Evolutionary conservation across 64 coral and sea anemone genomes (phyloP), one percentile per base, ranked within the genome.

Genomic region (Montipora efflorescens): DNA sequence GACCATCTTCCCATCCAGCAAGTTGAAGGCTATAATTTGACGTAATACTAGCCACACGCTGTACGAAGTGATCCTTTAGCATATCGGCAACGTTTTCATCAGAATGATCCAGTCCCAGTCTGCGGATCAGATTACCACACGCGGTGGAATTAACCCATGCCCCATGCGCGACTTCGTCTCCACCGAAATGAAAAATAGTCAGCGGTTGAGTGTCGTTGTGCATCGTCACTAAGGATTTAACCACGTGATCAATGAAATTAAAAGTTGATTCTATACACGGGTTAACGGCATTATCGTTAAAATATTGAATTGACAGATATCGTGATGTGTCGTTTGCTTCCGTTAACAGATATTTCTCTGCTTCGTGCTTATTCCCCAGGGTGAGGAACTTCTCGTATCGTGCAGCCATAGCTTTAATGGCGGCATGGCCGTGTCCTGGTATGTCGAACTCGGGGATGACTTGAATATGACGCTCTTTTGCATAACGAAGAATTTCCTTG

Each of bases 371-470:
- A 10, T 94, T 48, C 50, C 89, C 93, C 22, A 47, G 55, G 55
- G 81, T 75, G 58, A 58, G 84, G 16, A 97, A 94, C 22, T 91
- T 94, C 19, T 80, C 47, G 59, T 97, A 92, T 7, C 96, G 92
- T n/a, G 93, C 96, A 28, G 74, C 48, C 96, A 97, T 97, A 8
- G 96, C 81, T 53, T 95, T 97, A 44, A 97, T 97, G 4, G 96
- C 96, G 48, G 96, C 96, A 48, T 95, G 90, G 45, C 96, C 91
- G 15, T 97, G 96, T 4, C 96, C 96, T 3, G 96, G 96, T 93
- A 97, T 97, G 36, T 97, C 96, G 44, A 97, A 94, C 78, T 97
- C 96, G 3, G 96, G 96, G 14, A 97, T 97, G 5, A 97, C 96
- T 48, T 97, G 76, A 49, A 97, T 95, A 58, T 97, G 92, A 62